Base-by-base conservation (phyloP, 2,888 invertebrate species). In the Cerastoderma edule region DNA sequence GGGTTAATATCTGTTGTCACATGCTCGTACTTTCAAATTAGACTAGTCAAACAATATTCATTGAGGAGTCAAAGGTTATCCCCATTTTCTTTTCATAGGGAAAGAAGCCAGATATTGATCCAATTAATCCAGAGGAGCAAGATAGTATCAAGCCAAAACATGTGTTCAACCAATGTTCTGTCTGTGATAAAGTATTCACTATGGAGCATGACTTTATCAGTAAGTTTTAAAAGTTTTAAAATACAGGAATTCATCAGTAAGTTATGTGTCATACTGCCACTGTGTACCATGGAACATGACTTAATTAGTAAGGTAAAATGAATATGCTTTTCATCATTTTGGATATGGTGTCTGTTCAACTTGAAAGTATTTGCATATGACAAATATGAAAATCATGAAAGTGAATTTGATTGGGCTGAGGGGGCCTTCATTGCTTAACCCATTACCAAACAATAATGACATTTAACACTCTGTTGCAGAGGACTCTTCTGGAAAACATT, bases 121-220 rank as follows among this genome's bases (percentile, higher is more conserved):
- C 66, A 2, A 22, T 66, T 1, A n/a, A 50, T 27, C 66, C 66
- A 4, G 66, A 66, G 27, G 66, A 90, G 89, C 89, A 90, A 89
- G 83, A 86, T 89, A 10, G 90, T 88, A 57, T 89, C 89, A 83
- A 90, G 90, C 54, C 89, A 89, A 65, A 69, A 72, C 60, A 78
- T 39, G 83, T 77, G n/a, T 85, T 87, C 67, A 88, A 90, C 53
- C 78, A 84, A 13, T 92, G 92, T 78, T 80, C 88, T 16, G 67
- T 85, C 33, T 92, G 92, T 85, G 85, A 85, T 56, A 79, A 60
- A 60, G 60, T 60, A 8, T 60, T 60, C 27, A n/a, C 35, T 0
- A 27, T 60, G 5, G 60, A 60, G 39, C 60, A 60, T 22, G 60
- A 60, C 27, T 60, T 24, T 60, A 10, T 60, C 22, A 2, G 60